Percentiles rank a stretch among this genome's conserved stretches.
Conservation (phyloP, 1,140 invertebrate species). For the Trichonephila clavata region DNA sequence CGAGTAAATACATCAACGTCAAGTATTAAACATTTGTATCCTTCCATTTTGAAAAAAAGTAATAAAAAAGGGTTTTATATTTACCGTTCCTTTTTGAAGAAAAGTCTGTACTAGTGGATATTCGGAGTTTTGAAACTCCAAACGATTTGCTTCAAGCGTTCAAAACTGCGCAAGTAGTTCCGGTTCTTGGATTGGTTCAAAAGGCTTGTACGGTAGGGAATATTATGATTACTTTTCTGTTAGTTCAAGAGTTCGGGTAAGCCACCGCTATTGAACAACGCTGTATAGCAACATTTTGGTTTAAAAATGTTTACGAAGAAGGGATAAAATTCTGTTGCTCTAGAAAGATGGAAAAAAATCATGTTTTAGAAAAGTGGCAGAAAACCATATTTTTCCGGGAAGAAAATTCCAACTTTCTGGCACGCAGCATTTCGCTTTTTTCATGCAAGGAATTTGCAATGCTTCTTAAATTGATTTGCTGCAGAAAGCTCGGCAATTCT, state of each 20-base stretch:
- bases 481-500: constrained; percentile 47
- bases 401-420: constrained; percentile 43
- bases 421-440: constrained; percentile 48
- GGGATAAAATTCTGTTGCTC: constrained; percentile 21
- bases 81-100: constrained; percentile 41
- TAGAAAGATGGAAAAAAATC: not conserved
- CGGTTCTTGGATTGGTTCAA: constrained; percentile 4
- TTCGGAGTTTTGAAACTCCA: not conserved
- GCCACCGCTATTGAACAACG: constrained; percentile 10
- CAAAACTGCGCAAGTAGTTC: constrained; percentile 30
- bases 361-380: constrained; percentile 46
- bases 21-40: constrained; percentile 42
- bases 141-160: constrained; percentile 33
- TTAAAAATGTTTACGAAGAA: constrained; percentile 55
- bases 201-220: constrained; percentile 14
- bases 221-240: constrained; percentile 62
- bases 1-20: constrained; percentile 55
- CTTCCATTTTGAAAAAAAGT: constrained; percentile 26
- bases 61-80: constrained; percentile 3
- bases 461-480: constrained; percentile 66
- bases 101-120: not conserved
- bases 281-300: constrained; percentile 18
- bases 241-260: constrained; percentile 30
- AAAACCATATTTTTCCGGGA: constrained; percentile 35
- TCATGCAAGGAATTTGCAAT: constrained; percentile 63